Evolutionary conservation across 2,888 invertebrate species (phyloP).

Genomic region (Crepidodera aurea): DNA sequence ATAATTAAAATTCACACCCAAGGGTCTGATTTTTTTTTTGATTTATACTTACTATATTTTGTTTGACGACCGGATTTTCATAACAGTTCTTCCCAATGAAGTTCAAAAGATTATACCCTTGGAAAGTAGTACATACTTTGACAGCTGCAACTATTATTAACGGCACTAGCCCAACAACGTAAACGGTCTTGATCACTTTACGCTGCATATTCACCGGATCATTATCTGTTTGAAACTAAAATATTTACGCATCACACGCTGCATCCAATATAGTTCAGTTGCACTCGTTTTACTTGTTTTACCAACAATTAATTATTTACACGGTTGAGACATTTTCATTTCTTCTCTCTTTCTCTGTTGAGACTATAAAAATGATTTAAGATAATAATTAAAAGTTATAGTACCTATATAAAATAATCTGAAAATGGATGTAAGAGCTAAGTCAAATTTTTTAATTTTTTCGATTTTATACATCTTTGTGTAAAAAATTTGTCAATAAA

Average conservation of each 20-base stretch:
- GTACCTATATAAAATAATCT: too few relatives aligned
- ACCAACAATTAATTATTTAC: background rate
- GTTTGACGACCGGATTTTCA: constrained; percentile 12
- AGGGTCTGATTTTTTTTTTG: too few relatives aligned
- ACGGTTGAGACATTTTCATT: constrained; percentile 1
- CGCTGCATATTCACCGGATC: background rate
- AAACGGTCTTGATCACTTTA: background rate
- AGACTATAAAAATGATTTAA: too few relatives aligned
- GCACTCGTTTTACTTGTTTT: constrained; percentile 1
- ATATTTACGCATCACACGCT: background rate
- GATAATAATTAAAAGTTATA: too few relatives aligned
- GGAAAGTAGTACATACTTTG: constrained; percentile 7
- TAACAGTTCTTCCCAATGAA: constrained; percentile 14
- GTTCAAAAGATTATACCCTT: constrained; percentile 9
- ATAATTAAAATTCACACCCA: too few relatives aligned
- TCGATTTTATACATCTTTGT: too few relatives aligned
- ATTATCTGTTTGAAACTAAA: constrained; percentile 1
- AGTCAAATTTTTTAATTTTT: too few relatives aligned
- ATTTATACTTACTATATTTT: constrained; percentile 25
- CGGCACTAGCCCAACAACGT: background rate
- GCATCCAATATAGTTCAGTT: background rate
- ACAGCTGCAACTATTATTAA: background rate
- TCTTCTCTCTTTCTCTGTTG: too few relatives aligned
- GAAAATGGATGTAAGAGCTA: too few relatives aligned
- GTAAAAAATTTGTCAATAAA: too few relatives aligned